phyloP scores from a whole-genome alignment of 2,113 vertebrate genomes.

The Pao palembangensis region DNA sequence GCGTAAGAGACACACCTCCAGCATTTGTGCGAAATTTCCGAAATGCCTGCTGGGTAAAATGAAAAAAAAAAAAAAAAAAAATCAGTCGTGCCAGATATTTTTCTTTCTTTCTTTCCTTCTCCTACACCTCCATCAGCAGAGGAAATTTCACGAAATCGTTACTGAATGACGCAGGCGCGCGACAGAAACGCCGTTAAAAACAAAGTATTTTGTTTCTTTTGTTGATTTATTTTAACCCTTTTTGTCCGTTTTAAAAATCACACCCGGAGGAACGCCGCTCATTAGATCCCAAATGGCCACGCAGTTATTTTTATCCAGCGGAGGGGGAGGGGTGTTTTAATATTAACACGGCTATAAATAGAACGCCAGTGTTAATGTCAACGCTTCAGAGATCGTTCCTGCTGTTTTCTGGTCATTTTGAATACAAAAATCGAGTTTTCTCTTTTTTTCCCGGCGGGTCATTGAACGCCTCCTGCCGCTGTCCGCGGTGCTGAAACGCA shows the following conservation, averaged over 20 bases:
- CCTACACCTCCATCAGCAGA: too few species aligned
- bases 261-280: not conserved
- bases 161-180: not conserved
- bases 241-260: not conserved
- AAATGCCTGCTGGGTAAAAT: conserved; percentile 71
- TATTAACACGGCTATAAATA: conserved; percentile 77
- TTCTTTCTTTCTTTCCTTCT: not conserved
- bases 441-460: not conserved
- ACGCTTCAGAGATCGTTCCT: conserved; percentile 27
- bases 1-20: conserved; percentile 65
- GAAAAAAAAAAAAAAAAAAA: conserved; percentile 1
- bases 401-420: conserved; percentile 12
- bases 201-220: not conserved
- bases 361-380: conserved; percentile 56
- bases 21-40: conserved; percentile 60
- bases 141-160: conserved; percentile 25
- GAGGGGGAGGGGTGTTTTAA: conserved; percentile 50
- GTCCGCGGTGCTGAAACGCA: conserved; percentile 72
- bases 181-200: too few species aligned
- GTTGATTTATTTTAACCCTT: not conserved
- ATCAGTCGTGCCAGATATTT: conserved; percentile 40
- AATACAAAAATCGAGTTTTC: conserved; percentile 1
- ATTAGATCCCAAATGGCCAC: conserved; percentile 30
- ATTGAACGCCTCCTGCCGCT: conserved; percentile 33
- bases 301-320: conserved; percentile 53